Percentiles rank a stretch among this genome's conserved stretches.
phyloP scores from a whole-genome alignment of 1,140 invertebrate species.

The Uloborus diversus region DNA sequence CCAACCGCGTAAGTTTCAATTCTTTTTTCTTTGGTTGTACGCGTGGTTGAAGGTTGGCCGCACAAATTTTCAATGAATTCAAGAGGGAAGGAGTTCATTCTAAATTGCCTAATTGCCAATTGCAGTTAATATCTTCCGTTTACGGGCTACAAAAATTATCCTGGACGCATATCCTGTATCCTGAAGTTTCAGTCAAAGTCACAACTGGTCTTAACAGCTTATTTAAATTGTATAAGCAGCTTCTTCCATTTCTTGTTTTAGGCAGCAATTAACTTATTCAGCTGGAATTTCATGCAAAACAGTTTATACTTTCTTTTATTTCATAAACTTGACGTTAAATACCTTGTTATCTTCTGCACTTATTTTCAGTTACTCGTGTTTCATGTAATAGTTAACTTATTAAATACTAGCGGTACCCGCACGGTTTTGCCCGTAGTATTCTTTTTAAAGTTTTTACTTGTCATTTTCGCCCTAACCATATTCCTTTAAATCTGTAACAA shows the following conservation, averaged over 20 bases:
- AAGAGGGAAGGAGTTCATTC: conserved; percentile 38
- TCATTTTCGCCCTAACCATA: too few relatives aligned
- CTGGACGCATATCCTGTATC: not conserved
- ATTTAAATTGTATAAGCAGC: not conserved
- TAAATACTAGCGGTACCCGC: too few relatives aligned
- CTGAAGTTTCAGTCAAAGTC: too few relatives aligned
- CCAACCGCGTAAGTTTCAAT: not conserved
- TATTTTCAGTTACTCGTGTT: too few relatives aligned
- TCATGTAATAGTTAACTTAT: too few relatives aligned
- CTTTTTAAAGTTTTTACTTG: too few relatives aligned
- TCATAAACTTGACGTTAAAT: not conserved
- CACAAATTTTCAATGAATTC: not conserved
- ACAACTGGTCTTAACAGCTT: too few relatives aligned
- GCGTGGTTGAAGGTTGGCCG: not conserved
- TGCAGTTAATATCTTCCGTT: not conserved
- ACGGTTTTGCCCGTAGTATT: too few relatives aligned
- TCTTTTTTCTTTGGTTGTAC: not conserved
- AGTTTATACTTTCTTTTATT: not conserved
- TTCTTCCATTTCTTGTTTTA: not conserved
- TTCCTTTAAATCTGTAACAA: too few relatives aligned
- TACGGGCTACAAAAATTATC: not conserved
- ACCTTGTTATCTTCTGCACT: not conserved
- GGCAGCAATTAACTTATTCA: not conserved
- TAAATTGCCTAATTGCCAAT: conserved; percentile 20
- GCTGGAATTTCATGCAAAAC: not conserved